These are phyloP conservation scores for Podarcis siculus DNA, from an alignment of 2,797 vertebrate species.

Conservation along the genomic window DNA sequence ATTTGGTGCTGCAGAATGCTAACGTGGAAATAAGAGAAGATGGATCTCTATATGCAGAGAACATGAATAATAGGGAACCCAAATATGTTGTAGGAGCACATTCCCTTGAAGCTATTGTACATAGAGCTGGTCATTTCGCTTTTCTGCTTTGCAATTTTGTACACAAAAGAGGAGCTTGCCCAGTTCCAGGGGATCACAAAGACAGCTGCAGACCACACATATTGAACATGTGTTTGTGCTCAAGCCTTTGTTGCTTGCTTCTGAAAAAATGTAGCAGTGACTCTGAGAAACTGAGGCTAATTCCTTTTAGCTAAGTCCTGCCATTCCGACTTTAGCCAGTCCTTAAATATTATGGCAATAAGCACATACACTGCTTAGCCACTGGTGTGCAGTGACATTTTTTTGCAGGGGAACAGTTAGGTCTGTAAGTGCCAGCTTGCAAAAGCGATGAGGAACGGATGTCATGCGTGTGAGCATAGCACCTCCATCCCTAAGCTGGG, in stretches of 20 bases:
- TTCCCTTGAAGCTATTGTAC: slow-evolving; percentile 26
- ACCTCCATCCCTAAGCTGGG: too few species aligned
- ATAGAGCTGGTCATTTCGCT: slow-evolving; percentile 5
- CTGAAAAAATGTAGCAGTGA: neutral
- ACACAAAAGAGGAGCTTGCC: neutral
- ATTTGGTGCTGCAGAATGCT: neutral
- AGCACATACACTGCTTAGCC: neutral
- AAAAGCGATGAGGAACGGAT: too few species aligned
- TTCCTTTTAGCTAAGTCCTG: neutral
- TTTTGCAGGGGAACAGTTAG: too few species aligned
- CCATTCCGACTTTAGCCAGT: neutral
- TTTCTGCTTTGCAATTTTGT: slow-evolving; percentile 23
- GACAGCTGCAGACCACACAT: neutral
- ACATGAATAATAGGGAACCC: fast-evolving
- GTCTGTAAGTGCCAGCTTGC: too few species aligned
- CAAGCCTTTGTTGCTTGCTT: slow-evolving; percentile 3
- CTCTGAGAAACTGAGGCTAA: neutral
- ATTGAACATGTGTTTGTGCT: slow-evolving; percentile 8
- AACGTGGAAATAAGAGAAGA: neutral
- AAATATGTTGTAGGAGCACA: fast-evolving
- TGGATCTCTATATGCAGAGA: slow-evolving; percentile 32
- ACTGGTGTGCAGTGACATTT: too few species aligned
- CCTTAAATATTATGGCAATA: slow-evolving; percentile 15
- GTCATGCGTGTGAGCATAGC: too few species aligned
- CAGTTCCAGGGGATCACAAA: neutral